Evolutionary conservation across 1,140 invertebrate species (phyloP).

Genomic region (Bradynema listronoti): DNA sequence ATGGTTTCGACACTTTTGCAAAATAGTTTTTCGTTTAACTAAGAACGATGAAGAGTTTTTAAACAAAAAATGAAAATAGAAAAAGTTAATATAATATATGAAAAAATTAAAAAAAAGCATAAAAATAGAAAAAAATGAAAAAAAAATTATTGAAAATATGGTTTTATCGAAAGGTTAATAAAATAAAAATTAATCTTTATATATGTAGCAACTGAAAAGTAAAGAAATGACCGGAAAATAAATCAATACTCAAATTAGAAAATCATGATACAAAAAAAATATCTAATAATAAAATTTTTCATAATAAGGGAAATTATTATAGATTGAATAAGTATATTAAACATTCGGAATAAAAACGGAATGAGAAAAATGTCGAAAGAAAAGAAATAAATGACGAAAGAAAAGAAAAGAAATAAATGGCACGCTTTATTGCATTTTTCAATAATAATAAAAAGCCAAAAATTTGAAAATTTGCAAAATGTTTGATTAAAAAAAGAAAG

Average conservation of each 20-base stretch:
- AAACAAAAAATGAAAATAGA: too few species aligned
- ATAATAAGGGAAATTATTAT: neutral
- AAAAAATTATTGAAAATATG: neutral
- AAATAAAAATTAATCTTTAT: neutral
- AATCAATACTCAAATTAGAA: too few species aligned
- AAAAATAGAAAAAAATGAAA: neutral
- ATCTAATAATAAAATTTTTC: neutral
- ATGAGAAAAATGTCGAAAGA: neutral
- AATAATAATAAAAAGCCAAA: too few species aligned
- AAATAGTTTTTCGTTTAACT: too few species aligned
- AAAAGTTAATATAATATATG: too few species aligned
- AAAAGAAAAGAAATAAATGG: neutral
- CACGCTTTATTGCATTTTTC: neutral
- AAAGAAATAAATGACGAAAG: neutral
- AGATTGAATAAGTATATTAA: neutral
- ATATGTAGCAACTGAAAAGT: neutral
- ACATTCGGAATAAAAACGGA: neutral
- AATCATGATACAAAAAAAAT: neutral
- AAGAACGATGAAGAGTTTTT: too few species aligned
- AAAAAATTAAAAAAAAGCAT: too few species aligned
- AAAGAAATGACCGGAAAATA: slow-evolving; percentile 4
- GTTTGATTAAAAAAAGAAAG: neutral
- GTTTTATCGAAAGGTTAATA: neutral
- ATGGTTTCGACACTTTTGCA: too few species aligned
- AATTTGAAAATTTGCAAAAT: neutral